Conservation (phyloP, 2,113 vertebrate genomes). For the Amazona guildingii region DNA sequence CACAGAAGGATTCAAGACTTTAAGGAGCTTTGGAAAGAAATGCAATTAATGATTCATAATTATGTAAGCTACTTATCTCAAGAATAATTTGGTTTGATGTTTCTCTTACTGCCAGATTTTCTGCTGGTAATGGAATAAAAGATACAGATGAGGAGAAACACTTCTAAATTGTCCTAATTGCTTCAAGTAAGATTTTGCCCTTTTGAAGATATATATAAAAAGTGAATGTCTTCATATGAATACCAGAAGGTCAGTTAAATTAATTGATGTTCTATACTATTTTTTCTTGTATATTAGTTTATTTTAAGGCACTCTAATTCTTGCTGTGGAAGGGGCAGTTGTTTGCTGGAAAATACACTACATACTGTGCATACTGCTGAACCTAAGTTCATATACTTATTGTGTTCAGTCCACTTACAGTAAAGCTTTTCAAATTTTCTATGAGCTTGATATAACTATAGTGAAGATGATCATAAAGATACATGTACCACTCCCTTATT, state of each 20-base stretch:
- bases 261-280: background rate
- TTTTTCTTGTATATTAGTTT: background rate
- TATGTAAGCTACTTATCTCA: background rate
- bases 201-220: conserved; percentile 11
- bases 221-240: background rate
- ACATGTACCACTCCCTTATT: background rate
- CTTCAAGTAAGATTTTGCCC: background rate
- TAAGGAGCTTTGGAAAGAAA: background rate
- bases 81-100: conserved; percentile 27
- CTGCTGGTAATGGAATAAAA: background rate
- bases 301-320: background rate
- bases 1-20: background rate
- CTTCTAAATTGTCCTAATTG: conserved; percentile 24
- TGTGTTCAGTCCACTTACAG: background rate
- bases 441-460: background rate
- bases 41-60: background rate
- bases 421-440: background rate
- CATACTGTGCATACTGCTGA: background rate
- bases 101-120: conserved; percentile 9
- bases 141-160: background rate
- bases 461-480: background rate
- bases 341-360: background rate
- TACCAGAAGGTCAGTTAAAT: conserved; percentile 1
- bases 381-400: background rate
- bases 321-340: background rate